Base-by-base conservation (phyloP, 2,888 invertebrate species). In the Pachycephus smyrnensis region DNA sequence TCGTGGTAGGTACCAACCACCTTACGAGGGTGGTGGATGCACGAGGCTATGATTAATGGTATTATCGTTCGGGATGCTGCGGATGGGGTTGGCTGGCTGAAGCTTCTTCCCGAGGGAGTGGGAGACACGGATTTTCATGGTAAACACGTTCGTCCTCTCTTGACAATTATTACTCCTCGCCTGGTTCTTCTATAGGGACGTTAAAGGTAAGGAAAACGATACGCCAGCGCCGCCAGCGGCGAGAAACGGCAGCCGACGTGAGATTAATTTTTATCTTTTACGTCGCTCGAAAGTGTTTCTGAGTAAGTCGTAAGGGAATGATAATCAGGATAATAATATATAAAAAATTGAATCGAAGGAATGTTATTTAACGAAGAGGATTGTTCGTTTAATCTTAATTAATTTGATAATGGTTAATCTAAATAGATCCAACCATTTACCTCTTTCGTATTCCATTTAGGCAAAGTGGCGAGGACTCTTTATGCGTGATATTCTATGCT, bases 51-150 rank as follows among this genome's bases (percentile, higher is more conserved):
- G 73, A 73, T 36, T 32, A 73, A 73, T 35, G 40, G 69, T 69
- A 69, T 69, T 69, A 69, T 69, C 69, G 32, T 32, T n/a, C 69
- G 69, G 32, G 31, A 69, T 32, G 69, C 31, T 69, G 69, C 69
- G 32, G 69, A 32, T 30, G 31, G 71, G 40, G 75, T 68, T 75
- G 75, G 74, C 40, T 36, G 36, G 35, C 12, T 33, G 35, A 36
- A 35, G 15, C 23, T 32, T 73, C 76, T 30, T 15, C 71, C 31
- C 3, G n/a, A 73, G 71, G n/a, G 69, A 76, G 78, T 75, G 78
- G 78, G 75, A 75, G 76, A 40, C 33, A 15, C 78, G 73, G 76
- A 78, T 76, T 78, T 23, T 12, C 69, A 15, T n/a, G 23, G 68
- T 31, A 76, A 77, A 75, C 74, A 68, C n/a, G 69, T 35, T 68